Evolutionary conservation across 1,140 invertebrate species (phyloP).

Genomic region (Zelostemma sp.): DNA sequence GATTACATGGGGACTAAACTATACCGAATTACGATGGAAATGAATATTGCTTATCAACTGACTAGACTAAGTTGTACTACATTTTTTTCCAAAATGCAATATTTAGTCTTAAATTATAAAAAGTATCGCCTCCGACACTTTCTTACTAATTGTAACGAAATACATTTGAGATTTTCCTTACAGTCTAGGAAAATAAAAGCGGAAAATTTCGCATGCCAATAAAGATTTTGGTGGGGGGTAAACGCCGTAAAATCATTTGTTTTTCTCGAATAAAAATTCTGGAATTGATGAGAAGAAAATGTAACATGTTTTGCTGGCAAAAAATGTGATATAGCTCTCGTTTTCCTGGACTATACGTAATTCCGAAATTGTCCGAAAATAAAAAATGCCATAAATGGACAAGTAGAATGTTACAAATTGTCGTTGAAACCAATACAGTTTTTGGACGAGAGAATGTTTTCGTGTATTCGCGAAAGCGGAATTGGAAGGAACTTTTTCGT

Average conservation of each 20-base stretch:
- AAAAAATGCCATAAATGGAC: background rate
- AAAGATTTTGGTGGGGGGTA: no score
- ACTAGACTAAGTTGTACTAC: conserved; percentile 39
- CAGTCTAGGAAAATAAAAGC: no score
- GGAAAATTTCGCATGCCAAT: no score
- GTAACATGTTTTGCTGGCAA: background rate
- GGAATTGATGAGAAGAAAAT: background rate
- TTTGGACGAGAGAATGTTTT: no score
- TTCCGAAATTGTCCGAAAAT: no score
- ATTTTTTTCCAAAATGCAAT: conserved; percentile 16
- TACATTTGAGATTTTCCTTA: no score
- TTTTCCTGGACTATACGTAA: no score
- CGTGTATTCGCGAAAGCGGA: no score
- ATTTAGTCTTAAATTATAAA: background rate
- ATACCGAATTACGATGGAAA: conserved; percentile 16
- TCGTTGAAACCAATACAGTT: background rate
- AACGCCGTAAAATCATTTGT: background rate
- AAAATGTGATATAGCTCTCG: no score
- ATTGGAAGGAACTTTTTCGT: background rate
- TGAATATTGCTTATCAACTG: conserved; percentile 43
- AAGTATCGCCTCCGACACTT: no score
- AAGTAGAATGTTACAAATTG: background rate
- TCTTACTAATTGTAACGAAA: no score
- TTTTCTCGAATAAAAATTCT: no score
- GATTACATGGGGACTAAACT: background rate